phyloP scores from a whole-genome alignment of 2,797 vertebrate genomes.

The Selene dorsalis region DNA sequence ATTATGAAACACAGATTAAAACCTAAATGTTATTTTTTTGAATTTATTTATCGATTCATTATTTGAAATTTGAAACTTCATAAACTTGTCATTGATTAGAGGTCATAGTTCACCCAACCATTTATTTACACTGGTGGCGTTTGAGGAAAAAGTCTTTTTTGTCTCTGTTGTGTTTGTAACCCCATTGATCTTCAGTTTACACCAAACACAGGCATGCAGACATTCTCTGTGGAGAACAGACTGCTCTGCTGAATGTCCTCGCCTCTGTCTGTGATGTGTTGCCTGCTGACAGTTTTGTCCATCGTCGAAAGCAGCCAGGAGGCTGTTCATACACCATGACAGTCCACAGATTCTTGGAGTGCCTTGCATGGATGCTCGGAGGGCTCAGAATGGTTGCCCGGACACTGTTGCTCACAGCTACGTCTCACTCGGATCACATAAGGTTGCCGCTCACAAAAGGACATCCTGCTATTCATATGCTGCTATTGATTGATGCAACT shows the following conservation, averaged over 20 bases:
- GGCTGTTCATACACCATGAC: conserved; percentile 67
- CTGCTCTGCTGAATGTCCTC: conserved; percentile 61
- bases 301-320: conserved; percentile 58
- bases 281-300: conserved; percentile 71
- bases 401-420: conserved; percentile 69
- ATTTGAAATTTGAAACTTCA: not conserved
- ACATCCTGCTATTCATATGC: conserved; percentile 32
- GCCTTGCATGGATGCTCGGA: conserved; percentile 62
- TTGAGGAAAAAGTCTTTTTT: conserved; percentile 22
- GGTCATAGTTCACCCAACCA: conserved; percentile 23
- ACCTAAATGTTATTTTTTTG: not conserved
- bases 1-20: conserved; percentile 24
- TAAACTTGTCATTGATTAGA: not conserved
- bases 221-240: conserved; percentile 53
- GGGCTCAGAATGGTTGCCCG: conserved; percentile 56
- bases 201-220: conserved; percentile 51
- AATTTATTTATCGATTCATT: not conserved
- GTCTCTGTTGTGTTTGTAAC: conserved; percentile 42
- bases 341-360: conserved; percentile 74
- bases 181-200: conserved; percentile 37
- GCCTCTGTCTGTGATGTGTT: conserved; percentile 59
- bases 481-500: conserved; percentile 50
- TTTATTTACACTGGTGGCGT: conserved; percentile 38
- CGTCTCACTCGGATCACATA: conserved; percentile 49
- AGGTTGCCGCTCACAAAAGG: conserved; percentile 47